phyloP scores from a whole-genome alignment of 2,888 invertebrate species.

The Chloroclysta siterata region DNA sequence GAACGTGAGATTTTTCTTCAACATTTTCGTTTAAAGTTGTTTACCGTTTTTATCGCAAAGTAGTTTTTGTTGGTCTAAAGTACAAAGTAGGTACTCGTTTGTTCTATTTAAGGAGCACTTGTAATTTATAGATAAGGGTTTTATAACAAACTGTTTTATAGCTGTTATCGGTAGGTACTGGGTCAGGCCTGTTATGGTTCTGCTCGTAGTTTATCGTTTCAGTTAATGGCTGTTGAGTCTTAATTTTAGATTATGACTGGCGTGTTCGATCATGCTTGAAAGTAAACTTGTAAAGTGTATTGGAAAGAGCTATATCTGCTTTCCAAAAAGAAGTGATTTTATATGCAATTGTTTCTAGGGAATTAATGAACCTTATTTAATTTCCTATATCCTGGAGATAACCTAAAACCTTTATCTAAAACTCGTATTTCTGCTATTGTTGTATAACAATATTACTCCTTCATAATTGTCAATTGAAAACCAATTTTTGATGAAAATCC shows the following conservation, averaged over 20 bases:
- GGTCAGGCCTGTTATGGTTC: conserved; percentile 67
- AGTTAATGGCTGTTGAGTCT: conserved; percentile 57
- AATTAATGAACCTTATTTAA: no score
- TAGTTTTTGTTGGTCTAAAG: conserved; percentile 16
- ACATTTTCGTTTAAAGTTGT: conserved; percentile 1
- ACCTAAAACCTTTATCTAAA: no score
- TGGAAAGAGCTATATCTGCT: background rate
- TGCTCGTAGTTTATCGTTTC: conserved; percentile 56
- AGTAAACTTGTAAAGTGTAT: conserved; percentile 8
- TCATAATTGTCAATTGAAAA: no score
- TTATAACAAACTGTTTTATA: conserved; percentile 65
- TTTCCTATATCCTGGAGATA: no score
- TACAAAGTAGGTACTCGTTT: conserved; percentile 40
- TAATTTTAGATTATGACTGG: conserved; percentile 55
- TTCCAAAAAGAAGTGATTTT: background rate
- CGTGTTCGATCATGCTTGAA: conserved; percentile 10
- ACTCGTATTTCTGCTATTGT: no score
- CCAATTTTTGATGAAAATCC: no score
- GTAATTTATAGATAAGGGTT: conserved; percentile 66
- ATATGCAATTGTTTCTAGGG: background rate
- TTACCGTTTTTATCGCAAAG: conserved; percentile 9
- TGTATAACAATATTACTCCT: no score
- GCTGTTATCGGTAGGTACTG: conserved; percentile 58
- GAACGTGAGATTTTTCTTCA: background rate
- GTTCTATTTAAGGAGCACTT: conserved; percentile 64